A percentile compares a stretch with the other conserved stretches of the same genome.
Conservation (phyloP, 2,113 vertebrate genomes). For the Colius striatus region DNA sequence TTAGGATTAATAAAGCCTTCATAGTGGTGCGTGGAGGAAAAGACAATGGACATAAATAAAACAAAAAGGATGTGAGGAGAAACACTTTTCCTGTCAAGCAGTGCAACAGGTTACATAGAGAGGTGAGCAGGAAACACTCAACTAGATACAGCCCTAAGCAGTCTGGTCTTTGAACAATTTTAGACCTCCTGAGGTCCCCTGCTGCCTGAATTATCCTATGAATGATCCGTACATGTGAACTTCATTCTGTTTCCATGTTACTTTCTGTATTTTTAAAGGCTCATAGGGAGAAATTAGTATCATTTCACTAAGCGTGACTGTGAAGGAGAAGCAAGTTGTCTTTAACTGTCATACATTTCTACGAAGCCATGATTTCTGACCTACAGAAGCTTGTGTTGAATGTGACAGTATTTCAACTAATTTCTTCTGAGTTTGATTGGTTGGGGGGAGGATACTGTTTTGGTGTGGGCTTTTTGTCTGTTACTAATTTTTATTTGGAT, state of each 20-base stretch:
- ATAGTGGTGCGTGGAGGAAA: not conserved
- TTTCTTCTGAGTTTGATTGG: not conserved
- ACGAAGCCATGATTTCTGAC: not conserved
- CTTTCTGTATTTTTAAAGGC: not conserved
- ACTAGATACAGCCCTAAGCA: not conserved
- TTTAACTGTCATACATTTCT: not conserved
- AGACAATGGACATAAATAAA: not conserved
- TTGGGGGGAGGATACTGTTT: not conserved
- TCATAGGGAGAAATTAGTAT: not conserved
- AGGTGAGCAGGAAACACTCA: not conserved
- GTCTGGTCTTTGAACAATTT: not conserved
- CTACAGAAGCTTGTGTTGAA: not conserved
- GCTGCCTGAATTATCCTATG: not conserved
- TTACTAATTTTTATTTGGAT: not conserved
- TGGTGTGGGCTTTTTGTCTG: accelerated
- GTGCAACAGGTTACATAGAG: not conserved
- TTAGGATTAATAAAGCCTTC: not conserved
- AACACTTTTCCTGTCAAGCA: not conserved
- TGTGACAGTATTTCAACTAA: not conserved
- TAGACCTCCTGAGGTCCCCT: not conserved
- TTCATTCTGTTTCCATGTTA: not conserved
- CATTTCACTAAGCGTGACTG: not conserved
- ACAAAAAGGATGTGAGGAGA: not conserved
- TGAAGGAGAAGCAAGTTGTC: not conserved
- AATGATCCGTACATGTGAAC: not conserved